phyloP scores from a whole-genome alignment of 30 jellyfish, hydroid and myxozoan species.

The Aurelia sp. region DNA sequence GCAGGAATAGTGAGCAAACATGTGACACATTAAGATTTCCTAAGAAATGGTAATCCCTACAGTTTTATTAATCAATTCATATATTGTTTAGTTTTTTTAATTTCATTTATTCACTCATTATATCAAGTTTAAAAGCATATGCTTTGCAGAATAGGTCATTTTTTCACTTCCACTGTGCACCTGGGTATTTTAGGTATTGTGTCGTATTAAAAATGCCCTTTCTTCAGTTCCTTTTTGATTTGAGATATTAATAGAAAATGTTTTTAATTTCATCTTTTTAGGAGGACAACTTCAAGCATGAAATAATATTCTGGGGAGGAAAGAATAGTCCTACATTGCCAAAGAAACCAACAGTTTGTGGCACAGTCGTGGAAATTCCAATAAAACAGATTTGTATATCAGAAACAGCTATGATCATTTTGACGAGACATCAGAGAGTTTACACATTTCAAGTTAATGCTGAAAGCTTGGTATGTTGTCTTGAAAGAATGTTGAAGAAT shows the following conservation, averaged over 20 bases:
- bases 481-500: neutral
- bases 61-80: no score
- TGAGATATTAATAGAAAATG: neutral
- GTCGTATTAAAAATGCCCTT: no score
- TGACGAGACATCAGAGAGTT: constrained; percentile 78
- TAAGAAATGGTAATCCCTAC: no score
- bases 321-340: constrained; percentile 60
- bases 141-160: no score
- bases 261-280: neutral
- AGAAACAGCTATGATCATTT: constrained; percentile 63
- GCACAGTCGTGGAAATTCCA: constrained; percentile 67
- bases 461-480: constrained; percentile 69
- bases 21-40: no score
- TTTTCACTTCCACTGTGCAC: no score
- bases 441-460: constrained; percentile 62
- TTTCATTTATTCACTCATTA: no score
- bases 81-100: no score
- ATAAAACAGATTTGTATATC: constrained; percentile 83
- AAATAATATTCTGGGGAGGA: constrained; percentile 71
- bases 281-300: constrained; percentile 74
- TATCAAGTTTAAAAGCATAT: no score
- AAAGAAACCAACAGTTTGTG: constrained; percentile 49
- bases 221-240: neutral
- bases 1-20: no score
- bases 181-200: no score